Percentiles rank a stretch among this genome's conserved stretches.
phyloP scores from a whole-genome alignment of 2,797 vertebrate species.

The Diplodus puntazzo region DNA sequence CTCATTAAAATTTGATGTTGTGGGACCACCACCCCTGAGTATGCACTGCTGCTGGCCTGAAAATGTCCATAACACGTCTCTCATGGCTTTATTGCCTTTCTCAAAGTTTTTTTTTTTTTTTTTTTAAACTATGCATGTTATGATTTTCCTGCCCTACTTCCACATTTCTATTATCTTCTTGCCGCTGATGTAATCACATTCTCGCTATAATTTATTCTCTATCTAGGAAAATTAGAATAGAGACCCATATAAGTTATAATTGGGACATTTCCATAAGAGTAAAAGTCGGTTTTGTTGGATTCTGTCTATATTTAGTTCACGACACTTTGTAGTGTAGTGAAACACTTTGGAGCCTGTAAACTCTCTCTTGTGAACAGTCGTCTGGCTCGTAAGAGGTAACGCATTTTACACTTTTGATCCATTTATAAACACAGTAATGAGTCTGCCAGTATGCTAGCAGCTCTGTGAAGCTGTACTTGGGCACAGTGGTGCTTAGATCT shows the following conservation, averaged over 20 bases:
- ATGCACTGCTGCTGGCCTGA: slow-evolving; percentile 46
- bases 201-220: slow-evolving; percentile 31
- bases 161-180: slow-evolving; percentile 33
- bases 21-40: slow-evolving; percentile 44
- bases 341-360: background rate
- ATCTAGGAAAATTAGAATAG: slow-evolving; percentile 29
- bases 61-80: slow-evolving; percentile 53
- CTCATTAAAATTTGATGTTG: slow-evolving; percentile 69
- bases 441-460: background rate
- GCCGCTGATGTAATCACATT: slow-evolving; percentile 36
- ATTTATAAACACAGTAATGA: background rate
- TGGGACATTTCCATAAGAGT: slow-evolving; percentile 47
- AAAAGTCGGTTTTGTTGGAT: slow-evolving; percentile 21
- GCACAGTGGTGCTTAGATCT: background rate
- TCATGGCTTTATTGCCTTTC: slow-evolving; percentile 5
- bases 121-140: slow-evolving; percentile 9
- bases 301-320: background rate
- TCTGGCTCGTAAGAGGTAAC: background rate
- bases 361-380: background rate
- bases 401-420: background rate
- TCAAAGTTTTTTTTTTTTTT: background rate
- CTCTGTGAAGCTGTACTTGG: background rate
- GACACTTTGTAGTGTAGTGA: background rate
- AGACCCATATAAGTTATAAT: slow-evolving; percentile 26
- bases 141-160: slow-evolving; percentile 28